Percentiles rank a stretch among this genome's conserved stretches.
Evolutionary conservation across 2,113 vertebrate genomes (phyloP).

Genomic region (Etheostoma cragini): DNA sequence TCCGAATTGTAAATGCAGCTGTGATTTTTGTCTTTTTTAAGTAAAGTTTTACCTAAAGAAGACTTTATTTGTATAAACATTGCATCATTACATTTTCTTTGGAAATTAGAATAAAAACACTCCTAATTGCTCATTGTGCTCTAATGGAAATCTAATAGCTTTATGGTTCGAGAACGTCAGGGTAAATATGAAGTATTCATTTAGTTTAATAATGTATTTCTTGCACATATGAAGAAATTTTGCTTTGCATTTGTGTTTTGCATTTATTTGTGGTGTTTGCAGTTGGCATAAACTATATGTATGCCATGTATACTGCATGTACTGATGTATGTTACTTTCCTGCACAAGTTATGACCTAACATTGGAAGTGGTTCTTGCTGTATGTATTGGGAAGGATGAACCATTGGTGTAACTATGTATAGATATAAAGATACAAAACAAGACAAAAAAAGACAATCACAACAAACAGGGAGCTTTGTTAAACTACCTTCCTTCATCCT

Average conservation of each 20-base stretch:
- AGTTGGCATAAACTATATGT: neutral
- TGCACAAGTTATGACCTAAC: neutral
- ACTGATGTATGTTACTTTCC: neutral
- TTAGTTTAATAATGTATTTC: neutral
- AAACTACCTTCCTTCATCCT: neutral
- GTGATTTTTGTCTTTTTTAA: neutral
- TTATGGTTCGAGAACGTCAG: neutral
- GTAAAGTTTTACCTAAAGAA: too few species aligned
- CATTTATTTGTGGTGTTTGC: neutral
- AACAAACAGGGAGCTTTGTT: neutral
- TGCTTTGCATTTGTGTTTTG: neutral
- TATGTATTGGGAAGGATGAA: neutral
- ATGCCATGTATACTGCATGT: neutral
- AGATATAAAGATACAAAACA: too few species aligned
- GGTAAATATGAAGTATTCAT: neutral
- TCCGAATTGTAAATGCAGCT: neutral
- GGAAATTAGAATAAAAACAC: neutral
- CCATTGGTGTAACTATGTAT: neutral
- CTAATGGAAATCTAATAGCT: neutral
- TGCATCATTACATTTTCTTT: neutral
- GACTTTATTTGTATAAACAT: neutral
- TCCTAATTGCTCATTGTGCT: neutral
- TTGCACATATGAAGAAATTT: neutral
- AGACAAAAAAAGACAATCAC: neutral
- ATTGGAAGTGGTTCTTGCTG: neutral